Evolutionary conservation across 2,797 vertebrate species (phyloP).

Genomic region (Heterohyrax brucei): DNA sequence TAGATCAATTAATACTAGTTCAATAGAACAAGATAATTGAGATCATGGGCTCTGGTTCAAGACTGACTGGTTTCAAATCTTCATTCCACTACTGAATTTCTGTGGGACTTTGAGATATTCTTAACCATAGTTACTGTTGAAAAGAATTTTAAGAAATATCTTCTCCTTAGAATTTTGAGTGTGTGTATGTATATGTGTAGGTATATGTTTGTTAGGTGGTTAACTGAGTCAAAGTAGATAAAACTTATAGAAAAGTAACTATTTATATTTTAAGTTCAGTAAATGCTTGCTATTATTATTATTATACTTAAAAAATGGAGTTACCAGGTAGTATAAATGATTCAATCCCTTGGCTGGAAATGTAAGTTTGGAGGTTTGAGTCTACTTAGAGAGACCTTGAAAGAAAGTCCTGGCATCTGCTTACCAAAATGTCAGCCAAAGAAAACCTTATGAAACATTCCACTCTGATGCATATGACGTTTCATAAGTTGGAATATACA

Average conservation of each 20-base stretch:
- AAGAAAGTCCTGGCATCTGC: background rate
- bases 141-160: background rate
- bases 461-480: background rate
- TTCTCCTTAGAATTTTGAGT: background rate
- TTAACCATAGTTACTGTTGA: background rate
- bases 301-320: background rate
- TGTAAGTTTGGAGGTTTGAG: background rate
- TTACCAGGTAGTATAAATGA: background rate
- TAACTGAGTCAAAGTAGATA: background rate
- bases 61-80: background rate
- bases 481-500: background rate
- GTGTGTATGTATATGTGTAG: background rate
- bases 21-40: background rate
- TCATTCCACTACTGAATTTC: background rate
- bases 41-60: background rate
- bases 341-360: background rate
- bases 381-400: background rate
- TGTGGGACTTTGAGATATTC: background rate
- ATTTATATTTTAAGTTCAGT: background rate
- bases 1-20: background rate
- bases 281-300: background rate
- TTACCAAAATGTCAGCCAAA: background rate
- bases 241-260: conserved; percentile 1
- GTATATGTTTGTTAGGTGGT: background rate
- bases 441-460: background rate